A percentile compares a stretch with the other conserved stretches of the same genome.
Conservation (phyloP, 2,113 vertebrate genomes). For the Calypte anna region DNA sequence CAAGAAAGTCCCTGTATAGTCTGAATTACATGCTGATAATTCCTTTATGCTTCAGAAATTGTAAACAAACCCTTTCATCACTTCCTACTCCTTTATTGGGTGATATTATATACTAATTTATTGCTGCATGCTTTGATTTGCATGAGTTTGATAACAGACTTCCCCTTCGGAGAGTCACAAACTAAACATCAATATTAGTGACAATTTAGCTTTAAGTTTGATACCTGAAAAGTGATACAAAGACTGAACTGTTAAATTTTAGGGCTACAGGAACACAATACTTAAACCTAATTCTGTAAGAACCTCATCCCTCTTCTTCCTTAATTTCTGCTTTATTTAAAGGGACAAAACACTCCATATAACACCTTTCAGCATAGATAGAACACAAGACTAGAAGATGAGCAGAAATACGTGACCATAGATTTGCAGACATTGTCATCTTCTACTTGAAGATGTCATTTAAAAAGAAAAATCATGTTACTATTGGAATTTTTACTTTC, state of each 20-base stretch:
- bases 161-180: not conserved
- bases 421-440: not conserved
- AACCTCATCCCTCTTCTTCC: not conserved
- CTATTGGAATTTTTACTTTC: accelerated
- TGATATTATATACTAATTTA: not conserved
- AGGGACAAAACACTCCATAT: no score
- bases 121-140: not conserved
- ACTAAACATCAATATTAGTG: not conserved
- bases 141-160: not conserved
- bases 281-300: not conserved
- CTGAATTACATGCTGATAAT: not conserved
- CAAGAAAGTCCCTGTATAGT: not conserved
- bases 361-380: not conserved
- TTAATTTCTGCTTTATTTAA: not conserved
- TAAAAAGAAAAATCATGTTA: not conserved
- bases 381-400: not conserved
- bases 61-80: not conserved
- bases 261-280: not conserved
- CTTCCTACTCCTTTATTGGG: not conserved
- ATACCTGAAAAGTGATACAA: not conserved
- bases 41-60: not conserved
- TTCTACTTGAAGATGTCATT: not conserved
- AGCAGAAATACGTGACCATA: not conserved
- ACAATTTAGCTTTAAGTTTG: not conserved
- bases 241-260: not conserved